A percentile compares a stretch with the other conserved stretches of the same genome.
Conservation (phyloP, 2,113 vertebrate genomes). For the Podocnemis expansa region DNA sequence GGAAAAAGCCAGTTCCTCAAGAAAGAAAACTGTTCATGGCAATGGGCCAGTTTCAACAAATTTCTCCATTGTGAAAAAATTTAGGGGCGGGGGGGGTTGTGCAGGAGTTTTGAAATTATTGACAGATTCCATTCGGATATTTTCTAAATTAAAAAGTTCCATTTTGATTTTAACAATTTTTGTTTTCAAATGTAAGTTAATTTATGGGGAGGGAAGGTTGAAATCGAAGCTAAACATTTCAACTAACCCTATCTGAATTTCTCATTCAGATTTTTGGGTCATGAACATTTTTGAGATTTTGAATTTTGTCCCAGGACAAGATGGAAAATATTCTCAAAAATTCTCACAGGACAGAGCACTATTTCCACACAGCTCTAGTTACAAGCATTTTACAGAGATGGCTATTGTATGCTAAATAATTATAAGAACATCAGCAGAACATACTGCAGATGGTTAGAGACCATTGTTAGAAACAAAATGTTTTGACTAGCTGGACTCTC, state of each 20-base stretch:
- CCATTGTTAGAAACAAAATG: constrained; percentile 53
- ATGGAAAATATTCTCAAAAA: background rate
- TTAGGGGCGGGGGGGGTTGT: rapidly evolving
- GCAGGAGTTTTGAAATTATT: background rate
- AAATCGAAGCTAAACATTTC: background rate
- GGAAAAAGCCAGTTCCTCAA: background rate
- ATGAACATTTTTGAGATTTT: background rate
- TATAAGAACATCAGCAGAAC: background rate
- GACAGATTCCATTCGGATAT: background rate
- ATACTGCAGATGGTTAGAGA: background rate
- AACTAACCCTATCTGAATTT: background rate
- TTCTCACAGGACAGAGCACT: background rate
- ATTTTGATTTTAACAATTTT: no score
- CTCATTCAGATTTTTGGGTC: background rate
- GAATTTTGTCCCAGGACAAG: background rate
- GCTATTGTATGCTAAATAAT: background rate
- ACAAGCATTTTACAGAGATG: background rate
- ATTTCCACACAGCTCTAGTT: background rate
- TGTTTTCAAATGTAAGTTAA: no score
- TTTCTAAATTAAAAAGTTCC: no score
- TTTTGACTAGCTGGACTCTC: constrained; percentile 49
- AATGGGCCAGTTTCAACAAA: background rate
- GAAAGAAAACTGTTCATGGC: background rate
- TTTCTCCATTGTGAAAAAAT: background rate
- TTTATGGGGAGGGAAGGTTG: background rate